phyloP scores from a whole-genome alignment of 35 echinoderm and acorn worm genomes.

The Nesometra sesokonis region DNA sequence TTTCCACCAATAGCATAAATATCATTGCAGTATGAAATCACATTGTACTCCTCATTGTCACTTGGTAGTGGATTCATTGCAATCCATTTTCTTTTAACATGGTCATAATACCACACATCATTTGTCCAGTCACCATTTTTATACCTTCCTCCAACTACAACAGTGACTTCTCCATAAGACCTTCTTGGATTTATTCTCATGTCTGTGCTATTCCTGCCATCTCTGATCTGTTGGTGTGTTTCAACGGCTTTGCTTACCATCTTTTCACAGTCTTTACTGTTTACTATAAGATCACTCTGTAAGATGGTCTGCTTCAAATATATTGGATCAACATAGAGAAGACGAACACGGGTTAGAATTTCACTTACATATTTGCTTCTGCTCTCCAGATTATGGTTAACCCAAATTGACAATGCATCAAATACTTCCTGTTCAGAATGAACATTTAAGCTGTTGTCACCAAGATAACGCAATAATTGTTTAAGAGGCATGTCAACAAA shows the following conservation, averaged over 20 bases:
- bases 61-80: constrained; percentile 56
- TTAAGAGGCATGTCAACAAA: constrained; percentile 49
- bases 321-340: constrained; percentile 67
- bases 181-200: constrained; percentile 56
- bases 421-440: constrained; percentile 71
- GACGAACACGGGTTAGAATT: constrained; percentile 44
- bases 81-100: constrained; percentile 72
- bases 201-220: constrained; percentile 56
- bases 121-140: constrained; percentile 79
- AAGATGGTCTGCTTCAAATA: constrained; percentile 43
- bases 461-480: constrained; percentile 70
- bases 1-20: constrained; percentile 84
- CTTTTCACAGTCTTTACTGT: constrained; percentile 49
- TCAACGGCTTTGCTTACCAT: constrained; percentile 62
- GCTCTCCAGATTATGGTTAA: constrained; percentile 51
- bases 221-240: constrained; percentile 62
- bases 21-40: constrained; percentile 61
- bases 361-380: constrained; percentile 37
- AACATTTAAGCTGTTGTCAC: constrained; percentile 88
- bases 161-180: constrained; percentile 78
- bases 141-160: constrained; percentile 68
- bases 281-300: constrained; percentile 33
- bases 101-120: constrained; percentile 85
- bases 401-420: constrained; percentile 77
- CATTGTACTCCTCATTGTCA: constrained; percentile 63